Base-by-base conservation (phyloP, 30 jellyfish, hydroid and myxozoan genomes). In the Aurelia coerulea region DNA sequence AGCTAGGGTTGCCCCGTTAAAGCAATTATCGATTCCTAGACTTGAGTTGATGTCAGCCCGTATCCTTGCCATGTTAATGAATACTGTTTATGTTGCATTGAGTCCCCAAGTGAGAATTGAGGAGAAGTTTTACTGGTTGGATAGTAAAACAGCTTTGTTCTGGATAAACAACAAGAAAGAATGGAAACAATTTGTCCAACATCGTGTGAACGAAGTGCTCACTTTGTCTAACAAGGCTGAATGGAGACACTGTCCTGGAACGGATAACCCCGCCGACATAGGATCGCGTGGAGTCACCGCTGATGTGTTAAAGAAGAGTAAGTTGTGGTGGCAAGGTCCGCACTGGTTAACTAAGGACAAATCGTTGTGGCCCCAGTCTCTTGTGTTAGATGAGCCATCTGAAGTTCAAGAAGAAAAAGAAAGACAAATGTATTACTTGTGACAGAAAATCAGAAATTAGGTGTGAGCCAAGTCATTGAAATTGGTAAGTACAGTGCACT, bases 31-130 rank as follows among this genome's bases (percentile, higher is more conserved):
- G 51, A 78, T 66, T 1, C 95, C 95, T 8, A 17, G 86, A n/a
- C 52, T 87, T n/a, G 95, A 87, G 68, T 65, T 87, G 51, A 62
- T 78, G 83, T 35, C 86, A 10, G 92, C 96, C 12, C 68, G 82
- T 6, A 80, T 80, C 1, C 65, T 80, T 10, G 82, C 79, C 50
- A 42, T 12, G 18, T 53, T 80, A 35, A 80, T 80, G 81, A 70
- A 63, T 10, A 64, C 63, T 16, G 87, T 79, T 32, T 18, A 10
- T 50, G 73, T 10, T 10, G 94, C 76, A 52, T 78, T 68, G 46
- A 37, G 46, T 37, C 4, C 46, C 46, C 46, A 37, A 37, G 29
- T 14, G n/a, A 67, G 53, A 67, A 67, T 14, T 67, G 41, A 67
- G n/a, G 41, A 31, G 4, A 14, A 11, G n/a, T 37, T 10, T 16